Evolutionary conservation across 2,797 vertebrate genomes (phyloP).

Genomic region (Salarias fasciatus): DNA sequence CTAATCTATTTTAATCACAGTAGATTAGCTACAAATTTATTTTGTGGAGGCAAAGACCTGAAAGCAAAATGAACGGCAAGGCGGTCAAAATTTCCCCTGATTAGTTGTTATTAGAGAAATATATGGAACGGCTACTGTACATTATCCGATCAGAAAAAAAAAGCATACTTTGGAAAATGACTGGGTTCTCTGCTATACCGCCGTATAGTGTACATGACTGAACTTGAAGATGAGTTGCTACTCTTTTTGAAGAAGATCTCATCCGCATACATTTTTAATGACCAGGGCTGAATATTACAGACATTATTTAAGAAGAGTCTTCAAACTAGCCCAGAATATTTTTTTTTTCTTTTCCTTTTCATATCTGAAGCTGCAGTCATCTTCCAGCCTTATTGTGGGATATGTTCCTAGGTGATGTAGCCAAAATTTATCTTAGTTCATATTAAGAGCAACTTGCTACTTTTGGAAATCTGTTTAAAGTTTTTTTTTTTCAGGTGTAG

Average conservation of each 20-base stretch:
- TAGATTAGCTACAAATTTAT: conserved; percentile 31
- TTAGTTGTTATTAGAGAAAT: conserved; percentile 38
- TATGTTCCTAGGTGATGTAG: conserved; percentile 6
- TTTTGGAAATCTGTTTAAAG: conserved; percentile 16
- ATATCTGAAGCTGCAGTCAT: conserved; percentile 35
- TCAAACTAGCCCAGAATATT: conserved; percentile 61
- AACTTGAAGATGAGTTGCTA: conserved; percentile 59
- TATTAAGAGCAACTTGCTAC: conserved; percentile 21
- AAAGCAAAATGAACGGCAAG: conserved; percentile 39
- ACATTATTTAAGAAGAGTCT: conserved; percentile 71
- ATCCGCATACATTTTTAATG: conserved; percentile 74
- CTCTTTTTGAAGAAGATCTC: conserved; percentile 67
- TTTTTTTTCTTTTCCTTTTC: conserved; percentile 54
- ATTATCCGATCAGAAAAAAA: conserved; percentile 9
- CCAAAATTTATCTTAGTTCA: not conserved
- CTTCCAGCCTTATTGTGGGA: conserved; percentile 19
- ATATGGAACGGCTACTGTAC: conserved; percentile 2
- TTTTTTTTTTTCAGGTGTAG: conserved; percentile 1
- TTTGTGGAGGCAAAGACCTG: conserved; percentile 37
- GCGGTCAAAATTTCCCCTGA: conserved; percentile 19
- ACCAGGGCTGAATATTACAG: conserved; percentile 66
- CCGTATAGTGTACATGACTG: conserved; percentile 65
- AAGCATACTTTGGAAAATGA: too few relatives aligned
- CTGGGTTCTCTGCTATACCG: too few relatives aligned
- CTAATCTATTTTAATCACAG: conserved; percentile 58